Evolutionary conservation across 2,797 vertebrate genomes (phyloP), one percentile per base, ranked within the genome.

Genomic region (Valencia hispanica): DNA sequence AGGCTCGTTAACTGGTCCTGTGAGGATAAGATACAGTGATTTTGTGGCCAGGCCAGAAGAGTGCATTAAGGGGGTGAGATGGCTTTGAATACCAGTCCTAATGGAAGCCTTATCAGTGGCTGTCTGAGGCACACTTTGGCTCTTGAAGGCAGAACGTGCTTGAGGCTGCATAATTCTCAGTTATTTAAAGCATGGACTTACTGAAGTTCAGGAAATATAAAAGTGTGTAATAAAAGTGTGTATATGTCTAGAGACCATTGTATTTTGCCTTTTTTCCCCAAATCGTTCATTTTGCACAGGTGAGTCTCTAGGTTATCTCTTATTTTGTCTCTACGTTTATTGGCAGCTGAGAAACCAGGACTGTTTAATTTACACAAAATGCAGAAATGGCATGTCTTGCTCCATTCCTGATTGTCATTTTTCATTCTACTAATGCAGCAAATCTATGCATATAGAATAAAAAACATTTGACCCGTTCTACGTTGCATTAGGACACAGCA

Each of bases 51-150:
- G 86, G 86, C 80, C 88, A 68, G 76, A 80, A 81, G 88, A 92
- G 86, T 90, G 91, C 93, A 95, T 94, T 95, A 93, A 85, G 77
- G 86, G n/a, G 84, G 89, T 91, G 89, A 80, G 90, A 91, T 84
- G 88, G 86, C 93, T 91, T 92, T 86, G 90, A 94, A 94, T 91
- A 93, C 87, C 79, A 88, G 84, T 86, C 81, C 79, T 95, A 94
- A 95, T 95, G 93, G 94, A 91, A 75, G 88, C 75, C 85, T 94
- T 94, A 95, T 95, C 94, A 88, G 73, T 86, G 69, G 84, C 84
- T 91, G 77, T 86, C 81, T 87, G 81, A 79, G 83, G 84, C 82
- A 84, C 68, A 47, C 74, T 68, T 81, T 74, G 68, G 70, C 85
- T 87, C 83, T 86, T 32, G 27, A 70, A 83, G 86, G 79, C 69